phyloP scores from a whole-genome alignment of 2,888 invertebrate species.

The Perizoma affinitatum region DNA sequence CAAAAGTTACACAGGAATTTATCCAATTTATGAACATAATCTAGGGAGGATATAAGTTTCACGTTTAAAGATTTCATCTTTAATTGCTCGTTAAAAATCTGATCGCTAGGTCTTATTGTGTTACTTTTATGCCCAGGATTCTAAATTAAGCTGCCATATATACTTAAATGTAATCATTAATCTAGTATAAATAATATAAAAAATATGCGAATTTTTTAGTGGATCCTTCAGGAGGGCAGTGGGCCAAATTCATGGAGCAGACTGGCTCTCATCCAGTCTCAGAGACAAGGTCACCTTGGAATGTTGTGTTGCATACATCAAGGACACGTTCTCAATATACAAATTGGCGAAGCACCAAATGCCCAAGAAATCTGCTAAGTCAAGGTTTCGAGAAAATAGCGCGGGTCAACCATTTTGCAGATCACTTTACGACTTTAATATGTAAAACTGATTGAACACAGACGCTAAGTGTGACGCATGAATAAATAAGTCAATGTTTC shows the following conservation, averaged over 20 bases:
- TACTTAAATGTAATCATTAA: conserved; percentile 12
- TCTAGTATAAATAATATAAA: too few relatives aligned
- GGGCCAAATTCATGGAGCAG: conserved; percentile 51
- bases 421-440: conserved; percentile 25
- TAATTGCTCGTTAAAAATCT: conserved; percentile 7
- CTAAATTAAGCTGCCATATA: conserved; percentile 18
- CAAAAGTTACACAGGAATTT: conserved; percentile 14
- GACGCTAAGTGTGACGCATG: conserved; percentile 25
- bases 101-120: conserved; percentile 3
- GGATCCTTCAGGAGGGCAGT: conserved; percentile 38
- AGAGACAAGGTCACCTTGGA: conserved; percentile 43
- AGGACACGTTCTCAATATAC: conserved; percentile 37
- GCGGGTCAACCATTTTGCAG: conserved; percentile 39
- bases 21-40: conserved; percentile 21
- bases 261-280: conserved; percentile 52
- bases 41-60: conserved; percentile 8
- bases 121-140: conserved; percentile 7
- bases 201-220: too few relatives aligned
- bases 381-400: conserved; percentile 51
- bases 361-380: conserved; percentile 37
- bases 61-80: neutral
- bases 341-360: conserved; percentile 50
- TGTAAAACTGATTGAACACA: conserved; percentile 27
- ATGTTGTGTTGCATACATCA: conserved; percentile 39
- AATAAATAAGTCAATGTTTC: conserved; percentile 27